A percentile compares a stretch with the other conserved stretches of the same genome.
Evolutionary conservation across 92 coral and sea anemone species (phyloP).

Genomic region (Heliopora coerulea): DNA sequence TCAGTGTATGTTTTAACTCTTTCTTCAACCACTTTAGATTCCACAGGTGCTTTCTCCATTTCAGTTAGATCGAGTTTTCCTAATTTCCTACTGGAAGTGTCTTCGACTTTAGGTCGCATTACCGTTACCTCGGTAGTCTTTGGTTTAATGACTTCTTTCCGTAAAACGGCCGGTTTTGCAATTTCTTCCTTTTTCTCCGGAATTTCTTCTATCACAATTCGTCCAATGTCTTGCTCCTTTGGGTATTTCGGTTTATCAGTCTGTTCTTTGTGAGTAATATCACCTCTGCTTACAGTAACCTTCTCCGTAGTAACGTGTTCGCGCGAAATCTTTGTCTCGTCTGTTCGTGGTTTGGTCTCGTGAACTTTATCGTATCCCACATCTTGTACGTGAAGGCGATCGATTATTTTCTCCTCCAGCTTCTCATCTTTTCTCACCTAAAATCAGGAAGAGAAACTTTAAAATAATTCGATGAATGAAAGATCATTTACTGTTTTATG

Average conservation of each 20-base stretch:
- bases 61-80: constrained; percentile 14
- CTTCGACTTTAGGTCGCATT: not conserved
- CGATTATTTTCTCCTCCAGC: not conserved
- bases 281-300: not conserved
- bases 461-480: not conserved
- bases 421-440: not conserved
- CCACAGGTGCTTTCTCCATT: constrained; percentile 1
- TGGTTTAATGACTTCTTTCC: constrained; percentile 24
- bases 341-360: constrained; percentile 10
- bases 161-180: not conserved
- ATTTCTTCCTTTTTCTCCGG: constrained; percentile 21
- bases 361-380: not conserved
- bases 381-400: constrained; percentile 10
- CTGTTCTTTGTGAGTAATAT: not conserved
- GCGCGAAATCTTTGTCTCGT: not conserved
- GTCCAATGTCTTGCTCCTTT: constrained; percentile 4
- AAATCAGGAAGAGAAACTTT: not conserved
- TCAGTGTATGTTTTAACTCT: not conserved
- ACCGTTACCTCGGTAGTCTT: constrained; percentile 4
- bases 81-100: constrained; percentile 11
- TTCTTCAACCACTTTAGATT: not conserved
- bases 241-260: not conserved
- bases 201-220: constrained; percentile 39
- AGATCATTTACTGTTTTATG: not conserved
- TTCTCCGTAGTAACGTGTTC: not conserved